Evolutionary conservation across 64 coral and sea anemone species (phyloP), one percentile per base, ranked within the genome.

Genomic region (Pachyseris speciosa): DNA sequence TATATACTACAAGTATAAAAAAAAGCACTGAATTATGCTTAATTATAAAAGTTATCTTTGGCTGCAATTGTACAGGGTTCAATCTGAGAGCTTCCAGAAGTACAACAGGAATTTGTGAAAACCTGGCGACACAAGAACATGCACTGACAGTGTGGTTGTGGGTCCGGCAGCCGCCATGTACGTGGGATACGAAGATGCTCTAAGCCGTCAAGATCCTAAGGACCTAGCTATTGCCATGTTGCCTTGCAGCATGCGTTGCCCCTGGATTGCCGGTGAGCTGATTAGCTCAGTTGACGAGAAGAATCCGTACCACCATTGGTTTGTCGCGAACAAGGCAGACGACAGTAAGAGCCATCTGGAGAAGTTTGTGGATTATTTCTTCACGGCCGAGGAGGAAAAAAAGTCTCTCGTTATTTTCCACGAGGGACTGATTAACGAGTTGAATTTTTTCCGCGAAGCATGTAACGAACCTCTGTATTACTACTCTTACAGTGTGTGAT

Each of bases 391-490:
- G 49, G 80, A 92, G 22, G 47, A 48, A n/a, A 4, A 85, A 9
- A 47, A 84, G 32, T 33, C 19, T 30, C 67, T 72, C 37, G 20
- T 36, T 8, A 75, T 84, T 83, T 92, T 92, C 37, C 64, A 76
- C 24, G 89, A 92, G 37, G 89, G 89, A 13, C 40, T 84, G 63
- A 26, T 85, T 22, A 92, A 92, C 57, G 79, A 92, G 68, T 48
- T 92, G 22, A 85, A 92, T 92, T 92, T 92, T 31, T 92, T 92
- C 44, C 89, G 89, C 0, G 31, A 68, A n/a, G 89, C 89, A 4
- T 92, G 89, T 17, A 80, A 83, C 27, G 45, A 92, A 74, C 67
- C 66, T 33, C 69, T 83, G 24, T 67, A 55, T 45, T 67, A 85
- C 37, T 74, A 92, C 43, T 72, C 65, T 10, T 89, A 32, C 36